Conservation (phyloP, 2,113 vertebrate species). For the Empidonax alnorum region DNA sequence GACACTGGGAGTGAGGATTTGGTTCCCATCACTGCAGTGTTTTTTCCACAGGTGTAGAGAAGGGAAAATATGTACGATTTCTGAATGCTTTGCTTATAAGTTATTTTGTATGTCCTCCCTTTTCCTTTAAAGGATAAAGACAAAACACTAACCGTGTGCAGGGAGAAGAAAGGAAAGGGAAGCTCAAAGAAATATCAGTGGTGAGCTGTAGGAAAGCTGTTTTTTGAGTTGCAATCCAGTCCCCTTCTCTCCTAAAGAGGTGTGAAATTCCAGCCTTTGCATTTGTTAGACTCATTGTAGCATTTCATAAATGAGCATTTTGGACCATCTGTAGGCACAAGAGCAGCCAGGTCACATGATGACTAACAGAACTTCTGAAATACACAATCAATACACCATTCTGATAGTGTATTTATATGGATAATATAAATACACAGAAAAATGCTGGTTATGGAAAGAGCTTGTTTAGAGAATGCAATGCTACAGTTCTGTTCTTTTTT, state of each 20-base stretch:
- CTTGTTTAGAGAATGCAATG: not conserved
- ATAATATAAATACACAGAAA: not conserved
- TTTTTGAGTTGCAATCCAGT: not conserved
- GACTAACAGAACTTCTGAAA: not conserved
- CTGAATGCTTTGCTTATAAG: not conserved
- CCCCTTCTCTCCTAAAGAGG: not conserved
- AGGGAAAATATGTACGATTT: not conserved
- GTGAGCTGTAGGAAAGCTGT: not conserved
- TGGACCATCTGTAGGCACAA: not conserved
- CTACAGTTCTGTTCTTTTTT: not conserved
- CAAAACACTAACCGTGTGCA: not conserved
- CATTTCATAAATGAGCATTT: not conserved
- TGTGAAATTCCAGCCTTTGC: slow-evolving; percentile 26
- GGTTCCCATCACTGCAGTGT: fast-evolving
- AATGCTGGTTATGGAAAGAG: not conserved
- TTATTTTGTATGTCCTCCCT: fast-evolving
- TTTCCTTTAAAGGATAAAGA: not conserved
- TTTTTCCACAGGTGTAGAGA: fast-evolving
- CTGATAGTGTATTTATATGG: not conserved
- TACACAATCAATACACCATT: not conserved
- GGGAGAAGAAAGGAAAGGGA: not conserved
- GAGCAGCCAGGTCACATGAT: not conserved
- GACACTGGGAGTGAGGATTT: not conserved
- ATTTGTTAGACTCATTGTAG: not conserved
- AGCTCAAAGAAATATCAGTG: not conserved